phyloP scores from a whole-genome alignment of 2,797 vertebrate species.

The Glyptemys insculpta region DNA sequence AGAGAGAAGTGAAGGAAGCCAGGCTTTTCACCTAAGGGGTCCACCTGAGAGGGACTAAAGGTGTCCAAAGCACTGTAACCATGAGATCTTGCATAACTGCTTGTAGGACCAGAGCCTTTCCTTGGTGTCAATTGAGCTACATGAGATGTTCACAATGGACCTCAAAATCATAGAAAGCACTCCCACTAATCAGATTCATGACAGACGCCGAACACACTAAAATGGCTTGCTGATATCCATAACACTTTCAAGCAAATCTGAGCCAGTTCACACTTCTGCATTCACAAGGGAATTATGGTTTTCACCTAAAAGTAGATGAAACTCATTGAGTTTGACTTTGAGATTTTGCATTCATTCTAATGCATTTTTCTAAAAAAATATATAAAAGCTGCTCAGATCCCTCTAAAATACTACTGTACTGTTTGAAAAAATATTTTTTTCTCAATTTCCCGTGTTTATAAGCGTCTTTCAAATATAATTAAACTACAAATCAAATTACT shows the following conservation, averaged over 20 bases:
- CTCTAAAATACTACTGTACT: not conserved
- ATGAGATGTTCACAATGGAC: not conserved
- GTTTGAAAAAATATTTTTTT: not conserved
- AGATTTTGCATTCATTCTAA: not conserved
- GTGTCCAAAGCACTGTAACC: not conserved
- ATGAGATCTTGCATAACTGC: not conserved
- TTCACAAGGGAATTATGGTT: not conserved
- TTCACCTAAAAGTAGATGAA: not conserved
- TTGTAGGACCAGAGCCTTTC: not conserved
- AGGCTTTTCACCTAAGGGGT: not conserved
- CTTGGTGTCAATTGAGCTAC: not conserved
- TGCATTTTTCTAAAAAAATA: not conserved
- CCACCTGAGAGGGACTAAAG: not conserved
- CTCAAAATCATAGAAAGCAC: not conserved
- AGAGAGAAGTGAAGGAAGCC: not conserved
- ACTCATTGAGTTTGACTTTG: not conserved
- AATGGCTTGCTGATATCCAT: not conserved
- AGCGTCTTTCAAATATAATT: not conserved
- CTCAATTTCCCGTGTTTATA: not conserved
- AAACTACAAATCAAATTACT: not conserved
- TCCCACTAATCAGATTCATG: not conserved
- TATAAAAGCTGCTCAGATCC: not conserved
- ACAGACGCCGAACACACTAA: not conserved
- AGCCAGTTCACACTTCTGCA: not conserved
- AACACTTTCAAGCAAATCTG: not conserved